A percentile compares a stretch with the other conserved stretches of the same genome.
Conservation (phyloP, 2,888 invertebrate genomes). For the Orthosia gracilis region DNA sequence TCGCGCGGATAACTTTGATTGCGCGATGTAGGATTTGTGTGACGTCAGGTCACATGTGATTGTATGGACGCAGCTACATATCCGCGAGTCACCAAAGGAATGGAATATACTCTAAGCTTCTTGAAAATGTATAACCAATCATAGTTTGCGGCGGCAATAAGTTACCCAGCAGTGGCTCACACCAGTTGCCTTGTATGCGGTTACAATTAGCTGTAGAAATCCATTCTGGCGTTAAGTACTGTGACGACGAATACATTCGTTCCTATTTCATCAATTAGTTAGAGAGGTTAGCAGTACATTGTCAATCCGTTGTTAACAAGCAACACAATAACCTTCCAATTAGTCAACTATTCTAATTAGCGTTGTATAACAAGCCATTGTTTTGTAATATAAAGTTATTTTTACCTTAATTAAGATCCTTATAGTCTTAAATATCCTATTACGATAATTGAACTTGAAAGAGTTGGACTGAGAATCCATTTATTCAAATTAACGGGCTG, state of each 20-base stretch:
- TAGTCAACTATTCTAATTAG: conserved; percentile 42
- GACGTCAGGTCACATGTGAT: too few species aligned
- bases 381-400: conserved; percentile 4
- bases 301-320: conserved; percentile 41
- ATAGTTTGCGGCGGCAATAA: background rate
- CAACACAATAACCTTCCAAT: conserved; percentile 51
- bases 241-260: background rate
- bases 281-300: background rate
- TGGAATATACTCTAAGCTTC: background rate
- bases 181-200: background rate
- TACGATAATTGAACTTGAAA: conserved; percentile 18
- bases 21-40: too few species aligned
- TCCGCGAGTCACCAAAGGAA: background rate
- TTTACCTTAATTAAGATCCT: conserved; percentile 4
- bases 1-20: too few species aligned
- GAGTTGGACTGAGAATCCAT: conserved; percentile 13
- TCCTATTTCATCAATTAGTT: conserved; percentile 12
- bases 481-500: conserved; percentile 26
- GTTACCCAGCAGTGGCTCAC: background rate
- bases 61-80: background rate
- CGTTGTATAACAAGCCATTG: conserved; percentile 33
- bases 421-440: conserved; percentile 16
- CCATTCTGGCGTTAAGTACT: background rate
- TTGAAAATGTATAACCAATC: background rate
- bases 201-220: background rate